Base-by-base conservation (phyloP, 2,113 vertebrate genomes). In the Verasper variegatus region DNA sequence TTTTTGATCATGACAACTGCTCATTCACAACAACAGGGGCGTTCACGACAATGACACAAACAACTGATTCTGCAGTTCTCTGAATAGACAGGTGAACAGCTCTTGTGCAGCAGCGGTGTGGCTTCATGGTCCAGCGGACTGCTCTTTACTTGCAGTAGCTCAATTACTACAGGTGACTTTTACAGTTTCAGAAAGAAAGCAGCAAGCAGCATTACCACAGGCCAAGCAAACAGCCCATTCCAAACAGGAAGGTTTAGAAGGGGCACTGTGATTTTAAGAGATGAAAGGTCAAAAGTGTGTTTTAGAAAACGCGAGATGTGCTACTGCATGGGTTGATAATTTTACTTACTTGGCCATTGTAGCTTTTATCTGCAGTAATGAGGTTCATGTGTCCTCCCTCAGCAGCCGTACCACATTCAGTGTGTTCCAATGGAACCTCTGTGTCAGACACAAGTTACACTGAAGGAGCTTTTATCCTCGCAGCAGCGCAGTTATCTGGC, bases 391-490 rank as follows among this genome's bases (percentile, higher is more conserved):
- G 75, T 76, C 67, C 69, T 68, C 54, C 27, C 24, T 58, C 58
- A 79, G 52, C 67, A 37, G 57, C 68, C 37, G 20, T 55, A 27
- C 74, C 71, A 71, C 62, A 61, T 56, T 2, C 69, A 14, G 47
- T 40, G 37, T 27, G 17, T 80, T 83, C 66, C 55, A 51, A 15
- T 72, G 49, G 62, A 74, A 42, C 31, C 2, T 78, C 31, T 4
- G 23, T 68, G 78, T 71, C 56, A 76, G 71, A 80, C 31, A 57
- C 57, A 21, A 86, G 75, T 73, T 45, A 64, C 58, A 70, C 77
- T 76, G 62, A 52, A 81, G 76, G 60, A 76, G 65, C 85, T 78
- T 89, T 90, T 89, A 93, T 89, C 84, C 86, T 71, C 2, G 20
- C 63, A 78, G 81, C 80, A 55, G 75, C 58, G 0, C 56, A 84